These are phyloP conservation scores for Hexactinellida sp. DNA, from an alignment of 37 sponge, comb jelly and placozoan species.

Conservation along the genomic window DNA sequence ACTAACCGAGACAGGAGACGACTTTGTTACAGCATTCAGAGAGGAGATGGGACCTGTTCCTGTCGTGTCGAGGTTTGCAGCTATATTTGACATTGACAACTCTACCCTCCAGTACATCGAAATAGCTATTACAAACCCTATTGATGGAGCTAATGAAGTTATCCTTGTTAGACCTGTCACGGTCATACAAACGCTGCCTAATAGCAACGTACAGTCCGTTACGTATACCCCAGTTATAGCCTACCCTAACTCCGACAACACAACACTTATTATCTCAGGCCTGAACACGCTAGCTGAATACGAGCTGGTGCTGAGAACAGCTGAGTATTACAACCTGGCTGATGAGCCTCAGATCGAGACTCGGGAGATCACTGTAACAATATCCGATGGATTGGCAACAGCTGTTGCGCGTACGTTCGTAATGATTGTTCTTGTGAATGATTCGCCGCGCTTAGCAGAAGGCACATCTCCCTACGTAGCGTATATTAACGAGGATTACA, in stretches of 20 bases:
- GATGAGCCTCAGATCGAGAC: slow-evolving; percentile 54
- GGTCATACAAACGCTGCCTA: background rate
- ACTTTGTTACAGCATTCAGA: slow-evolving; percentile 20
- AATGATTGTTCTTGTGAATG: slow-evolving; percentile 61
- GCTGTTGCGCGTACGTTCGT: slow-evolving; percentile 29
- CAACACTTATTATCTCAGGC: slow-evolving; percentile 41
- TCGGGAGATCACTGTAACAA: slow-evolving; percentile 29
- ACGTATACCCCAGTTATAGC: slow-evolving; percentile 2
- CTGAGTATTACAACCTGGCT: slow-evolving; percentile 60
- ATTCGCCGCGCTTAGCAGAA: slow-evolving; percentile 53
- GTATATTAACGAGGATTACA: slow-evolving; percentile 43
- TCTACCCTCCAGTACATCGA: slow-evolving; percentile 28
- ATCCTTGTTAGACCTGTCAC: slow-evolving; percentile 30
- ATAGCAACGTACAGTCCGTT: slow-evolving; percentile 12
- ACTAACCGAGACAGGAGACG: slow-evolving; percentile 24
- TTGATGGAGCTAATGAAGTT: slow-evolving; percentile 33
- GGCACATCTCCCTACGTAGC: slow-evolving; percentile 24
- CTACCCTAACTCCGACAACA: slow-evolving; percentile 19
- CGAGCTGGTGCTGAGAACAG: slow-evolving; percentile 44
- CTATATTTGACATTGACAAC: slow-evolving; percentile 60
- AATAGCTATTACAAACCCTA: slow-evolving; percentile 32
- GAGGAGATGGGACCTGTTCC: slow-evolving; percentile 47
- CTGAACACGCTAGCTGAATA: slow-evolving; percentile 39
- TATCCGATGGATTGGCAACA: slow-evolving; percentile 45
- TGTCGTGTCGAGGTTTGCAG: slow-evolving; percentile 18